Conservation (phyloP, 2,797 vertebrate species). For the Falco cherrug region DNA sequence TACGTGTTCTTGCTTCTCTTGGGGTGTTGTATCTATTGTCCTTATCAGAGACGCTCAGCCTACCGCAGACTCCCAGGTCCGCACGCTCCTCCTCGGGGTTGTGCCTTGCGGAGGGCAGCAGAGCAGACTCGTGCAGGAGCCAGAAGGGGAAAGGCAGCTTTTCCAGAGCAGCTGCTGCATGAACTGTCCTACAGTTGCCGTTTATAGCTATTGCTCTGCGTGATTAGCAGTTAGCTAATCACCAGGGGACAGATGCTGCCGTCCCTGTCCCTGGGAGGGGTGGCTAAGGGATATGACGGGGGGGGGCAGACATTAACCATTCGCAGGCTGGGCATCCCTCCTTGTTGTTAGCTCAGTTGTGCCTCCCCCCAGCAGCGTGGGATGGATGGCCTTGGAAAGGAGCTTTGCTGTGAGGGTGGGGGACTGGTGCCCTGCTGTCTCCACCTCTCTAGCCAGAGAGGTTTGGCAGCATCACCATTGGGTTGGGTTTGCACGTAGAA, state of each 20-base stretch:
- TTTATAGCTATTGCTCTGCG: background rate
- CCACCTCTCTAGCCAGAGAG: accelerated
- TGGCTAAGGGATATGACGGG: background rate
- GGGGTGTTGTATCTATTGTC: background rate
- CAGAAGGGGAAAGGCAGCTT: background rate
- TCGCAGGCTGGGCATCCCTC: background rate
- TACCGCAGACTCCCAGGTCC: background rate
- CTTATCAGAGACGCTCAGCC: background rate
- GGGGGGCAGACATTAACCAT: background rate
- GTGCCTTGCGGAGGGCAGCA: accelerated
- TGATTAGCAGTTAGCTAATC: constrained; percentile 32
- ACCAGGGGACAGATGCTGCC: constrained; percentile 24
- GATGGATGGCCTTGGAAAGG: background rate
- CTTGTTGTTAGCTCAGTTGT: background rate
- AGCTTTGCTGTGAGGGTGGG: background rate
- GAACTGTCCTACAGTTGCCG: background rate
- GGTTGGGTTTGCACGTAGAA: background rate
- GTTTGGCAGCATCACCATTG: accelerated
- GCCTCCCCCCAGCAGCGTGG: background rate
- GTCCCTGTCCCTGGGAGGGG: background rate
- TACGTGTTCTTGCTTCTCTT: accelerated
- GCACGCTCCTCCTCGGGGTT: accelerated
- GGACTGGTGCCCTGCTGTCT: background rate
- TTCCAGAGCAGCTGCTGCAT: background rate
- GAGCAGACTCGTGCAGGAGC: background rate